Percentiles rank a stretch among this genome's conserved stretches.
Evolutionary conservation across 2,113 vertebrate genomes (phyloP).

Genomic region (Pseudorasbora parva): DNA sequence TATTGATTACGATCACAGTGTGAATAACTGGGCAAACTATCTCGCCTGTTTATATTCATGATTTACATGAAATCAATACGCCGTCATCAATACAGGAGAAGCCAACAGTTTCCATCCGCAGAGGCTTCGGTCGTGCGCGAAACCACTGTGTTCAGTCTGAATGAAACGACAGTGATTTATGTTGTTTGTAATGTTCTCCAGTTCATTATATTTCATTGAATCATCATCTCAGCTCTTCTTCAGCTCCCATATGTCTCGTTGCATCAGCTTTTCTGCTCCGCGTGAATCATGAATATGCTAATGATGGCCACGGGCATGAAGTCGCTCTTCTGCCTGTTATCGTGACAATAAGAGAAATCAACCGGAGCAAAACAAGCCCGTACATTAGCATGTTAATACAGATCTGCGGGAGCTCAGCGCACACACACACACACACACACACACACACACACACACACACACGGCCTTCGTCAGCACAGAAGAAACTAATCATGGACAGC

Average conservation of each 20-base stretch:
- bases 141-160: too few relatives aligned
- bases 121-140: not conserved
- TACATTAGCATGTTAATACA: not conserved
- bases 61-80: conserved; percentile 42
- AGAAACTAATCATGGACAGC: not conserved
- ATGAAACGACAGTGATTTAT: not conserved
- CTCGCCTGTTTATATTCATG: conserved; percentile 30
- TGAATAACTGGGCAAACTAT: conserved; percentile 1
- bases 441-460: not conserved
- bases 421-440: not conserved
- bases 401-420: not conserved
- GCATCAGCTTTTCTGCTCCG: not conserved
- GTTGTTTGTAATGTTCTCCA: not conserved
- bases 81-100: not conserved
- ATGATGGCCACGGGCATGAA: not conserved
- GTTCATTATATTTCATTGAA: not conserved
- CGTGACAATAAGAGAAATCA: not conserved
- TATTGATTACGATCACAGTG: conserved; percentile 50
- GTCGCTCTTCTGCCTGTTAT: not conserved
- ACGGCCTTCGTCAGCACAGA: not conserved
- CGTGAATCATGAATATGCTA: not conserved
- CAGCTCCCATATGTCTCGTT: not conserved
- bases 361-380: not conserved
- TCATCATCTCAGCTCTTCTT: not conserved
- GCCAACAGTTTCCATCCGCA: not conserved